Base-by-base conservation (phyloP, 2,888 invertebrate genomes). In the Blastobasis adustella region DNA sequence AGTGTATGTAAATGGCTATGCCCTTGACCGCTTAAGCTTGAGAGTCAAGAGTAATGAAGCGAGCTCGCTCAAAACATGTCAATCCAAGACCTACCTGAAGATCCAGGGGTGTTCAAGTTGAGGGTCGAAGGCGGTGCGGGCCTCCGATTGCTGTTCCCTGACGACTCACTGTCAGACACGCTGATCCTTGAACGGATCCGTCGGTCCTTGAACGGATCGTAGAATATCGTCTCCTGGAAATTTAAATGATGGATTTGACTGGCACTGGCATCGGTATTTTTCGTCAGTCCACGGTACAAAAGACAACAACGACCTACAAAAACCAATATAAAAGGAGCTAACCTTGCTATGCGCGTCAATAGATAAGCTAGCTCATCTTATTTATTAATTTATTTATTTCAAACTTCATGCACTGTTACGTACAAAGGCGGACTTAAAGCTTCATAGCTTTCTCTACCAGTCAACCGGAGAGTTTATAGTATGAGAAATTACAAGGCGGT, bases 161-260 rank as follows among this genome's bases (percentile, higher is more conserved):
- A 23, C 23, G 23, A 23, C 23, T 23, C 23, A 23, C 23, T 23
- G 1, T 23, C 23, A 3, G 23, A 23, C 23, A 23, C 23, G 3
- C 23, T 23, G 23, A 23, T 7, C 52, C 47, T 6, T 1, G 40
- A 10, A 10, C 40, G n/a, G 44, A 45, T 44, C 45, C 38, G 9
- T 23, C 23, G 23, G 23, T 84, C 69, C 39, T 84, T 81, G 57
- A 84, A 86, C 0, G 74, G 86, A 41, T 86, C 77, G 62, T 78
- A 86, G 57, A 81, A 73, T 51, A 86, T 85, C 0, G 87, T 87
- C 6, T 85, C 74, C 82, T 84, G 72, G 0, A 72, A 72, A 42
- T 40, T 23, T 23, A 23, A 46, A 23, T 37, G 40, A 9, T 36
- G 9, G 38, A 45, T 2, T 36, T 46, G n/a, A 46, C 5, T 46